A percentile compares a stretch with the other conserved stretches of the same genome.
phyloP scores from a whole-genome alignment of 1,140 invertebrate genomes.

The Hermetia illucens region DNA sequence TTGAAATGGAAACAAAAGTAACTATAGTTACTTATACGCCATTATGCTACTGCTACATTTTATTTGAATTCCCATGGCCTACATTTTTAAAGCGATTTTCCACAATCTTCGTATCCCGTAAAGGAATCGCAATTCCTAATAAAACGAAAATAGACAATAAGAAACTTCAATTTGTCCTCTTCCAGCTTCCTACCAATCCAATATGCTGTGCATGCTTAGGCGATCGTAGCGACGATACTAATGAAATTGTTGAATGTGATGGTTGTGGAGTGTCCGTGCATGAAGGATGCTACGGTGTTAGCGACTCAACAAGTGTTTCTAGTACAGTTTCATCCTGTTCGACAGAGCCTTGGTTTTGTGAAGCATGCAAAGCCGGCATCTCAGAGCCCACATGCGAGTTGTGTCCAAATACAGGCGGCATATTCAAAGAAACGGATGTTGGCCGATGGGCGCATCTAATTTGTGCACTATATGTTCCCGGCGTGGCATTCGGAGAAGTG shows the following conservation, averaged over 20 bases:
- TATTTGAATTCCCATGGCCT: no score
- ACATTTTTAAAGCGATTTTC: no score
- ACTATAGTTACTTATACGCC: no score
- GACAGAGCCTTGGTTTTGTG: slow-evolving; percentile 97
- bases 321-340: slow-evolving; percentile 83
- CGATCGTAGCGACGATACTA: slow-evolving; percentile 79
- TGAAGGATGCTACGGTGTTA: slow-evolving; percentile 94
- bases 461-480: slow-evolving; percentile 90
- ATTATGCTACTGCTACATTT: no score
- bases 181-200: slow-evolving; percentile 28
- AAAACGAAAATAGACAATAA: not conserved
- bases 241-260: slow-evolving; percentile 96
- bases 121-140: no score
- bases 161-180: not conserved
- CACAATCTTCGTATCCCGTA: no score
- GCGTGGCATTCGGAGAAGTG: slow-evolving; percentile 94
- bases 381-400: slow-evolving; percentile 75
- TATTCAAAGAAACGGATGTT: slow-evolving; percentile 92
- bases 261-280: slow-evolving; percentile 90
- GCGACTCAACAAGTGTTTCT: slow-evolving; percentile 77
- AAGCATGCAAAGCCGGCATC: slow-evolving; percentile 87
- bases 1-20: no score
- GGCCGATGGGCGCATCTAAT: slow-evolving; percentile 96
- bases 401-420: slow-evolving; percentile 78
- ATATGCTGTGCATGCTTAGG: slow-evolving; percentile 91